A percentile compares a stretch with the other conserved stretches of the same genome.
Evolutionary conservation across 2,888 invertebrate species (phyloP).

Genomic region (Operophtera brumata): DNA sequence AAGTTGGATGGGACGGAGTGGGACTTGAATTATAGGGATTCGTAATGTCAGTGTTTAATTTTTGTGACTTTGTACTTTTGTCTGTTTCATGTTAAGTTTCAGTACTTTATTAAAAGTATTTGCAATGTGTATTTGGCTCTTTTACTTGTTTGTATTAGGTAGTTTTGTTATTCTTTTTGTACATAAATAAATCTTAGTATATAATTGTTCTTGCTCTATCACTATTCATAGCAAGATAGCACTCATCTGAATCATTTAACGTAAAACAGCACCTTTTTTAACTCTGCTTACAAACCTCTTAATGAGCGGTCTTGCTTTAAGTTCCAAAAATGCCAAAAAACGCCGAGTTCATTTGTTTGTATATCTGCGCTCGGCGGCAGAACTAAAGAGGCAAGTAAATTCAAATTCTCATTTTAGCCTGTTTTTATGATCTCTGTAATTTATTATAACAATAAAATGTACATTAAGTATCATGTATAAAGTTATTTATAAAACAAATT

Average conservation of each 20-base stretch:
- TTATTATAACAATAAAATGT: constrained; percentile 33
- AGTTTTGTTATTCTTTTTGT: no score
- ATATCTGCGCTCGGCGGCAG: constrained; percentile 8
- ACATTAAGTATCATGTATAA: constrained; percentile 27
- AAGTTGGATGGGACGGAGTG: background rate
- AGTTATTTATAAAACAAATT: constrained; percentile 33
- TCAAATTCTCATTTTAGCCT: constrained; percentile 27
- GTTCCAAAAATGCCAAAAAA: constrained; percentile 11
- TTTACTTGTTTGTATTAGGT: no score
- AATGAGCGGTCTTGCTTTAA: background rate
- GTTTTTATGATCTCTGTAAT: constrained; percentile 32
- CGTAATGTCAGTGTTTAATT: background rate
- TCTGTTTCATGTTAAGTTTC: background rate
- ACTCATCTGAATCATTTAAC: background rate
- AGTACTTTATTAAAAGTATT: background rate
- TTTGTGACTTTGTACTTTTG: background rate
- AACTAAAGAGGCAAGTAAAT: constrained; percentile 16
- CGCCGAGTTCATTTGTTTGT: background rate
- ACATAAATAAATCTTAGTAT: no score
- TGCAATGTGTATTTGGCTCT: no score
- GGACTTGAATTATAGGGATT: background rate
- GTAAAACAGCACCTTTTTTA: background rate
- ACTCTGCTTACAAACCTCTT: background rate
- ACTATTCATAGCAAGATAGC: no score
- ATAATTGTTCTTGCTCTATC: no score